Evolutionary conservation across 2,888 invertebrate species (phyloP).

Genomic region (Yponomeuta cagnagella): DNA sequence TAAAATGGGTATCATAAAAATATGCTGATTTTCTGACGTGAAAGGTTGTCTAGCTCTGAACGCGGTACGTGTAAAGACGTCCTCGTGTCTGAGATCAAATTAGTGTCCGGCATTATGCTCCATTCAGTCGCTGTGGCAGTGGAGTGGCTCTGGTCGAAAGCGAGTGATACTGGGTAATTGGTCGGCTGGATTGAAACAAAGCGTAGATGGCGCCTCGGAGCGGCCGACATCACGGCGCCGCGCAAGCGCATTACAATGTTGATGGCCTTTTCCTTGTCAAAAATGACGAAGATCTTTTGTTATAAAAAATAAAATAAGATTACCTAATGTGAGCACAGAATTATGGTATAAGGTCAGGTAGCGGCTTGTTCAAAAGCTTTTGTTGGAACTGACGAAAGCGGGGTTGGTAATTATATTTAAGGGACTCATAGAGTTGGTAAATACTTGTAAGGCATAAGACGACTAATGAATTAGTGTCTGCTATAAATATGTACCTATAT

Average conservation of each 20-base stretch:
- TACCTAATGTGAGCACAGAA: constrained; percentile 63
- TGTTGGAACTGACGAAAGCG: constrained; percentile 23
- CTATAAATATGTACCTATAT: no score
- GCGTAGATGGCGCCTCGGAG: constrained; percentile 48
- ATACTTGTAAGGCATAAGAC: no score
- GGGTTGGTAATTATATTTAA: constrained; percentile 19
- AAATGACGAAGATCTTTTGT: constrained; percentile 74
- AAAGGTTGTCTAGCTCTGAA: not conserved
- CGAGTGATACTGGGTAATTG: constrained; percentile 73
- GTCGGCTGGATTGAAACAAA: constrained; percentile 53
- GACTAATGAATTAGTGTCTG: no score
- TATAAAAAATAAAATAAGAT: constrained; percentile 66
- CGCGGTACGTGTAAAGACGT: not conserved
- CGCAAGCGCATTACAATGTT: constrained; percentile 63
- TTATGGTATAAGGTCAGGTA: constrained; percentile 64
- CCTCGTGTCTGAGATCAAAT: constrained; percentile 57
- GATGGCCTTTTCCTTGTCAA: constrained; percentile 76
- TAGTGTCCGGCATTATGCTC: constrained; percentile 71
- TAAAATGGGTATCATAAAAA: no score
- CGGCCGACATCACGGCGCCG: constrained; percentile 55
- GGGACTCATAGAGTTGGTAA: no score
- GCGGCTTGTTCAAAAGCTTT: constrained; percentile 23
- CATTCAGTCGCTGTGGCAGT: constrained; percentile 39
- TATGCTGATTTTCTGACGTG: no score
- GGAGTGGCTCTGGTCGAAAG: constrained; percentile 55